Conservation (phyloP, 2,797 vertebrate genomes). For the Melanotaenia nigrans region DNA sequence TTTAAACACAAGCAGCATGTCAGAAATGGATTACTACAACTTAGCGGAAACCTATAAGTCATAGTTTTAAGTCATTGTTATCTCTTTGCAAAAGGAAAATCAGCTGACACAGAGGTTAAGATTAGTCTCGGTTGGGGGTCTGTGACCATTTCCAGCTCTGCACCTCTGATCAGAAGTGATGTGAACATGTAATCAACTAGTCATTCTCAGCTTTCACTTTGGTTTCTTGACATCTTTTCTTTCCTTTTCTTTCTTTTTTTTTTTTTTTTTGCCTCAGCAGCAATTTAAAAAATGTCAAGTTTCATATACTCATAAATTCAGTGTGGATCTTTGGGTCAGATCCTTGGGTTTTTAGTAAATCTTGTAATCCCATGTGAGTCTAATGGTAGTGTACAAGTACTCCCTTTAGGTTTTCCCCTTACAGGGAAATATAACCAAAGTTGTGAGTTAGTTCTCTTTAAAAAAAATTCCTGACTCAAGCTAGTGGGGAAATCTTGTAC, state of each 20-base stretch:
- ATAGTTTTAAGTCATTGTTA: conserved; percentile 15
- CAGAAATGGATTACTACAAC: conserved; percentile 47
- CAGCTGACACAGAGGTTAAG: neutral
- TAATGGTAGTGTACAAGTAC: neutral
- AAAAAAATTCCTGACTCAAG: conserved; percentile 29
- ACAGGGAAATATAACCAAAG: neutral
- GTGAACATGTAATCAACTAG: neutral
- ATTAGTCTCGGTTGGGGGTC: neutral
- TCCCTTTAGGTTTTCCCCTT: conserved; percentile 17
- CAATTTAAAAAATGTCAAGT: neutral
- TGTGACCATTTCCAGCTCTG: conserved; percentile 8
- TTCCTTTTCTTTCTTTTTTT: neutral
- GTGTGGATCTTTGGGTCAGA: neutral
- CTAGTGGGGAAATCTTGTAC: conserved; percentile 25
- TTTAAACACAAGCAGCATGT: conserved; percentile 17
- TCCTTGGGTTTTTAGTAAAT: conserved; percentile 38
- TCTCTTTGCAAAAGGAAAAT: conserved; percentile 39
- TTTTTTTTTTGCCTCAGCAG: neutral
- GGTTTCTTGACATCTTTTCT: neutral
- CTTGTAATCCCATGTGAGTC: conserved; percentile 14
- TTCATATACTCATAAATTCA: neutral
- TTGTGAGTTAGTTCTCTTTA: neutral
- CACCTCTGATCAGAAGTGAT: conserved; percentile 43
- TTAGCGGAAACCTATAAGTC: conserved; percentile 31
- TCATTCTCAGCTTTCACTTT: neutral